Percentiles rank a stretch among this genome's conserved stretches.
These are phyloP conservation scores for Herminia tarsipennalis DNA, from an alignment of 2,888 invertebrate species.

Conservation along the genomic window DNA sequence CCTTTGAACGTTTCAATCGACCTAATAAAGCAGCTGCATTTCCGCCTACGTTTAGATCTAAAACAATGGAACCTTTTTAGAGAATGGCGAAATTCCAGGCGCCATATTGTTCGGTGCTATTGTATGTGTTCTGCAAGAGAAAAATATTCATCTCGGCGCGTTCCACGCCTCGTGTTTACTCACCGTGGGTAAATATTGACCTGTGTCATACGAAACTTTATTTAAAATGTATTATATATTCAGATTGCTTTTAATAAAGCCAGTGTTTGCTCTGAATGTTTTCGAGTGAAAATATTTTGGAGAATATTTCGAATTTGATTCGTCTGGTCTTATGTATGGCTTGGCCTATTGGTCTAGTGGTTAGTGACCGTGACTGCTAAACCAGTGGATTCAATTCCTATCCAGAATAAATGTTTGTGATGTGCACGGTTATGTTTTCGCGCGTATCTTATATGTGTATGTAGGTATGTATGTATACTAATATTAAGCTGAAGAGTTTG, in stretches of 20 bases:
- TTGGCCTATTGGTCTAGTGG: too few relatives aligned
- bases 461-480: too few relatives aligned
- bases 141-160: conserved; percentile 53
- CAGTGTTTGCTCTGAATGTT: background rate
- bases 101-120: conserved; percentile 54
- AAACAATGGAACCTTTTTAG: conserved; percentile 57
- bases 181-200: conserved; percentile 38
- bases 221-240: conserved; percentile 31
- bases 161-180: conserved; percentile 36
- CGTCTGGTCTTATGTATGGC: too few relatives aligned
- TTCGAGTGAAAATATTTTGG: background rate
- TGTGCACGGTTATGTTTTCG: too few relatives aligned
- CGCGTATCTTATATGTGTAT: too few relatives aligned
- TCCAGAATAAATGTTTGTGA: too few relatives aligned
- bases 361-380: too few relatives aligned
- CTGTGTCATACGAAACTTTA: conserved; percentile 29
- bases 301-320: too few relatives aligned
- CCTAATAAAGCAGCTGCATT: conserved; percentile 51
- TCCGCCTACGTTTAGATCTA: conserved; percentile 40
- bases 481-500: too few relatives aligned
- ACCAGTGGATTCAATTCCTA: too few relatives aligned
- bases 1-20: conserved; percentile 27
- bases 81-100: conserved; percentile 47
- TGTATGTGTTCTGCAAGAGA: conserved; percentile 44
- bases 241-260: background rate